Conservation (phyloP, 2,797 vertebrate species). For the Ciconia nigra region DNA sequence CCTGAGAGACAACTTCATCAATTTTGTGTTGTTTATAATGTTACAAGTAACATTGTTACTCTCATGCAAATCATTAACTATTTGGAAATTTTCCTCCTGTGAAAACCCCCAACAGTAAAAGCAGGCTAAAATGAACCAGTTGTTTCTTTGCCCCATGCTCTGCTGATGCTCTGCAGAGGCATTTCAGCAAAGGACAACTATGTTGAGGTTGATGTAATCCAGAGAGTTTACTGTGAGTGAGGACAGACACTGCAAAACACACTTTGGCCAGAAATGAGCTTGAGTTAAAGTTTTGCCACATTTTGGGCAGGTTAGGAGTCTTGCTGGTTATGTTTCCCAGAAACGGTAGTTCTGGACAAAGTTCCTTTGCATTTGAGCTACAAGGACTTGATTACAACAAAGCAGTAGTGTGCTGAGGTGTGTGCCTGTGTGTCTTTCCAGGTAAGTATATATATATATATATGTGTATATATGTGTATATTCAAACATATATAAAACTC, state of each 20-base stretch:
- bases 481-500: neutral
- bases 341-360: neutral
- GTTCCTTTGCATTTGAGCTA: neutral
- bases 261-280: neutral
- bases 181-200: neutral
- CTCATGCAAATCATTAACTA: neutral
- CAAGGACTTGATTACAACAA: neutral
- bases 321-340: neutral
- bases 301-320: neutral
- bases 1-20: neutral
- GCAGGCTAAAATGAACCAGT: neutral
- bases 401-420: neutral
- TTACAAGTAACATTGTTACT: neutral
- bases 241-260: neutral
- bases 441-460: neutral
- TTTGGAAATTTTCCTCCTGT: neutral
- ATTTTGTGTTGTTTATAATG: neutral
- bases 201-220: neutral
- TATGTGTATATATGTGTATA: neutral
- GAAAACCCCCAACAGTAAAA: neutral
- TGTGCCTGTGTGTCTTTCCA: neutral
- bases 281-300: neutral
- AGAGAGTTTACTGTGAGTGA: neutral
- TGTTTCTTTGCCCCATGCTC: neutral
- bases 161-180: neutral